Base-by-base conservation (phyloP, 2,113 vertebrate genomes). In the Cichladusa arquata region DNA sequence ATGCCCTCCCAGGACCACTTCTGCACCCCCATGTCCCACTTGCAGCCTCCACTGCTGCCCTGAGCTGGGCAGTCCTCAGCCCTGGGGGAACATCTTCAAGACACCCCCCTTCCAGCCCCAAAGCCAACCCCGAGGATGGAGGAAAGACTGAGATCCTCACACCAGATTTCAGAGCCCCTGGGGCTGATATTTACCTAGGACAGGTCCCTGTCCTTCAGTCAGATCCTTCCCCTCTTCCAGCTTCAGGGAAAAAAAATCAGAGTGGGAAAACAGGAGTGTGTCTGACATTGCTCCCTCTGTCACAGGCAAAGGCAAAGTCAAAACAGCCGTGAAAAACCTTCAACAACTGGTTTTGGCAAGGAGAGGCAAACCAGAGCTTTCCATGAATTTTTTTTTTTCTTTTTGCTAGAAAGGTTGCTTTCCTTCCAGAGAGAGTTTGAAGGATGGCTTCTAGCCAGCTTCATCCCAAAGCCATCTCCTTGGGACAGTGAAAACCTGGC, bases 311-410 rank as follows among this genome's bases (percentile, higher is more conserved):
- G 67, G 57, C 61, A n/a, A 67, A 80, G 81, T 57, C 14, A 29
- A 70, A 61, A 80, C 54, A 74, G 86, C 56, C 14, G 7, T 74
- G 48, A 80, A 76, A 95, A 95, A 58, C 25, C 83, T 80, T 70
- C 92, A 66, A 31, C 92, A 64, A 82, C 29, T 86, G 76, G 53
- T 71, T 94, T 94, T 95, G 92, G 87, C 92, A 83, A 70, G 56
- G 85, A 16, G 53, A 77, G 29, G 33, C 50, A 88, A 94, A 88
- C 38, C 62, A 80, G 87, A 92, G 77, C 94, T 95, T 95, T 95
- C 61, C 76, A 94, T 83, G 72, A 88, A 84, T 62, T 67, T 18
- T 2, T 33, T 33, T 56, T 79, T 38, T 62, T 13, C 36, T 33
- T 69, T 36, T 92, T 94, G 72, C 76, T 94, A 80, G 87, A 95